Percentiles rank a stretch among this genome's conserved stretches.
These are phyloP conservation scores for Spizella passerina DNA, from an alignment of 2,797 vertebrate species.

Conservation along the genomic window DNA sequence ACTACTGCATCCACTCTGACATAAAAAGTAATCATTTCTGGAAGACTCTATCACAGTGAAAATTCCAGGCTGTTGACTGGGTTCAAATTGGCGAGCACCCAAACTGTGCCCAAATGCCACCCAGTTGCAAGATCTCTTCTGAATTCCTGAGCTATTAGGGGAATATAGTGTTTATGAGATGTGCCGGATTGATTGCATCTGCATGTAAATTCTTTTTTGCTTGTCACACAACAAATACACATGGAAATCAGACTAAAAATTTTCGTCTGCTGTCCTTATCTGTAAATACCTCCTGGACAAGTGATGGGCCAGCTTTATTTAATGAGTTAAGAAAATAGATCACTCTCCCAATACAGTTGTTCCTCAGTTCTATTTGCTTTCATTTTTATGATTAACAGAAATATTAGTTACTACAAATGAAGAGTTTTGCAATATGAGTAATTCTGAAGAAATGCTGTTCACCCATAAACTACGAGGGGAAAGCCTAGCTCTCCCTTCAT, in stretches of 20 bases:
- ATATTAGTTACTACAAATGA: not conserved
- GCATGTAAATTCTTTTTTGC: not conserved
- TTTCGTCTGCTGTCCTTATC: not conserved
- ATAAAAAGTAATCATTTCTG: conserved; percentile 47
- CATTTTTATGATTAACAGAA: not conserved
- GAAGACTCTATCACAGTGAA: not conserved
- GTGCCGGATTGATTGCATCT: not conserved
- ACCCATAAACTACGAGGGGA: not conserved
- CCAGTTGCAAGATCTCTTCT: conserved; percentile 10
- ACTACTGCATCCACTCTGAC: not conserved
- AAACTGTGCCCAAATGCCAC: conserved; percentile 31
- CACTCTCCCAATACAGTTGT: not conserved
- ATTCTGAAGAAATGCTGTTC: not conserved
- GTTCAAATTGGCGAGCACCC: conserved; percentile 27
- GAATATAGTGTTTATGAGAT: not conserved
- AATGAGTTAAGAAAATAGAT: not conserved
- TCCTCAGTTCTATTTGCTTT: not conserved
- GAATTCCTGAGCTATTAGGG: not conserved
- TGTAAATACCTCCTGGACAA: not conserved
- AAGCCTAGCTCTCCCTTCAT: not conserved
- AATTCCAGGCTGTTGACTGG: not conserved
- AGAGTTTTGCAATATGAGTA: not conserved
- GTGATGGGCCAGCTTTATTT: not conserved
- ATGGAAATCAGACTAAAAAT: not conserved
- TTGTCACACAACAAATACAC: not conserved